Evolutionary conservation across 2,888 invertebrate species (phyloP).

Genomic region (Rugalucina vietnamica): DNA sequence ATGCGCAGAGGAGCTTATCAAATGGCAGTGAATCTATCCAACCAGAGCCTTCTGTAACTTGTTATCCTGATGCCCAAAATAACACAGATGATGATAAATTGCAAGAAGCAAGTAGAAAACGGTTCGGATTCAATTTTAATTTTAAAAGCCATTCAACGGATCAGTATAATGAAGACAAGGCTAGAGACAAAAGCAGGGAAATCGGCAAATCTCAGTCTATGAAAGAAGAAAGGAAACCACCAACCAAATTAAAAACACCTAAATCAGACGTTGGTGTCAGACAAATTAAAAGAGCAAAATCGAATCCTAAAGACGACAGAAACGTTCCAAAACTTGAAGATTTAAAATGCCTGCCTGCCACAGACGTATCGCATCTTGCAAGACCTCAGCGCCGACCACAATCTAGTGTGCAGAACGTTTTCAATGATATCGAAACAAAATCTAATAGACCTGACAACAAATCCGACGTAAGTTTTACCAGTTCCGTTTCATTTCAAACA

Average conservation of each 20-base stretch:
- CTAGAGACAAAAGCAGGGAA: background rate
- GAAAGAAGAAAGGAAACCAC: background rate
- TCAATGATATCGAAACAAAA: background rate
- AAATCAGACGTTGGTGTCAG: slow-evolving; percentile 48
- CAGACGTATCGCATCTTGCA: slow-evolving; percentile 1
- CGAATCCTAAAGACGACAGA: background rate
- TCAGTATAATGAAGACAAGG: background rate
- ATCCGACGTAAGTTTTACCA: background rate
- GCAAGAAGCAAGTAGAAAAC: background rate
- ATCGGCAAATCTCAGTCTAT: background rate
- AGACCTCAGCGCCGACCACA: background rate
- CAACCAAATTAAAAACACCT: slow-evolving; percentile 21
- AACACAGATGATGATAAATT: background rate
- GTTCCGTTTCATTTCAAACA: background rate
- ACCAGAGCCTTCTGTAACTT: background rate
- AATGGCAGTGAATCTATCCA: background rate
- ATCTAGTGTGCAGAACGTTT: background rate
- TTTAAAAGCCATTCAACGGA: background rate
- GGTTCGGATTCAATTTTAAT: background rate
- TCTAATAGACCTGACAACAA: too few relatives aligned
- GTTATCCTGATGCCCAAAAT: background rate
- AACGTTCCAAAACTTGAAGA: slow-evolving; percentile 43
- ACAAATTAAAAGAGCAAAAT: slow-evolving; percentile 10
- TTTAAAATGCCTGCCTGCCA: background rate
- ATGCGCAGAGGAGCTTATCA: slow-evolving; percentile 32